Conservation (phyloP, 2,113 vertebrate species). For the Hemiprocne comata region DNA sequence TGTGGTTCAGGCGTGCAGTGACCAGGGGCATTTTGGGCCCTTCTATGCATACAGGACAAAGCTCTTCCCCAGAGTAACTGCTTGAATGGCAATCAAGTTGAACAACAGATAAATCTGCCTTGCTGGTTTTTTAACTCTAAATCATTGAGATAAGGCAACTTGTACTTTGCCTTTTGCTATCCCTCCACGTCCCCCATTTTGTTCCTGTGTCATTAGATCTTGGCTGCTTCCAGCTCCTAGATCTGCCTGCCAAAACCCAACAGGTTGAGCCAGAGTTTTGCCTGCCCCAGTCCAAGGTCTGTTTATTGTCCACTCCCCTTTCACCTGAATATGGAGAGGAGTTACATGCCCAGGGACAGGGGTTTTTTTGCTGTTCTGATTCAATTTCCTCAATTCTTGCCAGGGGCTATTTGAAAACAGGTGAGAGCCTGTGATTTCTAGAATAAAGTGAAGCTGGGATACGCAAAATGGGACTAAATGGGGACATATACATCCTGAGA, state of each 20-base stretch:
- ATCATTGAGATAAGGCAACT: neutral
- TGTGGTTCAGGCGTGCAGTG: neutral
- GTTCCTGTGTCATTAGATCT: neutral
- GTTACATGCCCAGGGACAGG: neutral
- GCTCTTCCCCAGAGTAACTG: neutral
- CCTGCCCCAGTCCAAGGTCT: neutral
- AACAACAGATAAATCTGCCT: neutral
- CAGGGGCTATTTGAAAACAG: neutral
- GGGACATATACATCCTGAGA: neutral
- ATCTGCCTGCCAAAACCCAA: neutral
- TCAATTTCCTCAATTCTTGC: neutral
- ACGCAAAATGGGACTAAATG: neutral
- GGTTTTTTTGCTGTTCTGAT: neutral
- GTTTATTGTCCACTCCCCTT: neutral
- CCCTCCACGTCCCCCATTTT: neutral
- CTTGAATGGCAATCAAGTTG: neutral
- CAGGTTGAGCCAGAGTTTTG: slow-evolving; percentile 1
- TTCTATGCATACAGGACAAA: neutral
- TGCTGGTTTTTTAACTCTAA: neutral
- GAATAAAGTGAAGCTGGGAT: neutral
- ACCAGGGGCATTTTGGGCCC: neutral
- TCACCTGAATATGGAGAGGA: neutral
- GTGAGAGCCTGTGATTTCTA: neutral
- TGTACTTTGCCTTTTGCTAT: slow-evolving; percentile 41
- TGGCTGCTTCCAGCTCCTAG: neutral